A percentile compares a stretch with the other conserved stretches of the same genome.
Evolutionary conservation across 2,888 invertebrate species (phyloP).

Genomic region (Pristionchus entomophagus): DNA sequence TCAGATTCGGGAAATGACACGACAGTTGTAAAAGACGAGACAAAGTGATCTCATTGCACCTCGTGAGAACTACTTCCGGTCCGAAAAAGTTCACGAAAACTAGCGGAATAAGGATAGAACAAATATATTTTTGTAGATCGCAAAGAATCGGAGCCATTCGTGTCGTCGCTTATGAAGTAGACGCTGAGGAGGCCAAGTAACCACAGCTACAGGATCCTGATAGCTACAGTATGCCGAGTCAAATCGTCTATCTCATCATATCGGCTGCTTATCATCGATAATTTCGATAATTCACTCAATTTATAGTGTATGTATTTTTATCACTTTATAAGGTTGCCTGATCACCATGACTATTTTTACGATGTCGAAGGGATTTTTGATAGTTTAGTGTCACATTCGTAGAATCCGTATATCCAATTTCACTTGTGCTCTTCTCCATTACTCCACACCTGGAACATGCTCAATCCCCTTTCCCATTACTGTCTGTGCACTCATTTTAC

Average conservation of each 20-base stretch:
- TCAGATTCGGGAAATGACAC: constrained; percentile 16
- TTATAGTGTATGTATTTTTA: too few species aligned
- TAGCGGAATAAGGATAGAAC: background rate
- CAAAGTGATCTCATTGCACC: constrained; percentile 7
- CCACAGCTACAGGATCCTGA: background rate
- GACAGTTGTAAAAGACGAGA: background rate
- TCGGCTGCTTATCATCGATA: too few species aligned
- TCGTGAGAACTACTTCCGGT: constrained; percentile 18
- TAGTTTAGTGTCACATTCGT: background rate
- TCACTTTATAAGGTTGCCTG: background rate
- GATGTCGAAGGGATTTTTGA: background rate
- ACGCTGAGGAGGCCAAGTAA: constrained; percentile 28
- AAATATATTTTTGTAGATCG: background rate
- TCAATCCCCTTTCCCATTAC: background rate
- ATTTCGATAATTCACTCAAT: too few species aligned
- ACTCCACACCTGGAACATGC: constrained; percentile 39
- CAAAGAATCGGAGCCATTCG: constrained; percentile 34
- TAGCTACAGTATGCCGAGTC: background rate
- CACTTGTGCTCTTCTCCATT: background rate
- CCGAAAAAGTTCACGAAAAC: background rate
- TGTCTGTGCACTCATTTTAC: background rate
- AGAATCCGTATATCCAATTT: background rate
- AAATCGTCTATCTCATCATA: background rate
- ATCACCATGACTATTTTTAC: background rate
- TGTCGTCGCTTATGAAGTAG: constrained; percentile 7